Evolutionary conservation across 2,888 invertebrate genomes (phyloP), one percentile per base, ranked within the genome.

Genomic region (Aethes cnicana): DNA sequence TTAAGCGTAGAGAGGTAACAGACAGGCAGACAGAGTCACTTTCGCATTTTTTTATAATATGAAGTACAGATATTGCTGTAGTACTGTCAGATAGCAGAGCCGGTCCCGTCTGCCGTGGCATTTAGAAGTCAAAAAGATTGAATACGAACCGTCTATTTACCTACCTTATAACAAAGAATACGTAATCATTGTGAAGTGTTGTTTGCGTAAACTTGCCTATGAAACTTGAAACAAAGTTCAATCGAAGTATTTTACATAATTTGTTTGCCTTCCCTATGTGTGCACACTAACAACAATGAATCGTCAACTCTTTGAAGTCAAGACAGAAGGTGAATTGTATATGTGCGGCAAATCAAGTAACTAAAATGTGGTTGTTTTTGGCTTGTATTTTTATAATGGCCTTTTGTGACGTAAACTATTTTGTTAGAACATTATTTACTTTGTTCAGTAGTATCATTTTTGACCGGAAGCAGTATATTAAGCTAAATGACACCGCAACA

Each of bases 341-440:
- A 32, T 32, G 30, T 39, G 20, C 14, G 6, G 6, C 7, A 11
- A 37, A 18, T 9, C 28, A 8, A 23, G 28, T 11, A n/a, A n/a
- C n/a, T n/a, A 54, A 32, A 47, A 74, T 73, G 70, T 71, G 58
- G 48, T 33, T 66, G 7, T 69, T 69, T 44, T 44, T 70, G 30
- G 12, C 68, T 49, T 66, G 82, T 57, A 66, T 93, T 53, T 62
- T 93, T 20, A 72, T 94, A 4, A 93, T 94, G 68, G 81, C 91
- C 41, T 72, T 92, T 48, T 89, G 93, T 64, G 95, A 96, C 78
- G 79, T 95, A 32, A 94, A 95, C 76, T 95, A 96, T 76, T 93
- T 95, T 70, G 72, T 93, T 58, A 91, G 95, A 64, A 92, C 94
- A 74, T 86, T 92, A 61, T 82, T 94, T 61, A 93, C 93, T 60